Evolutionary conservation across 2,888 invertebrate species (phyloP).

Genomic region (Drosophila monieri): DNA sequence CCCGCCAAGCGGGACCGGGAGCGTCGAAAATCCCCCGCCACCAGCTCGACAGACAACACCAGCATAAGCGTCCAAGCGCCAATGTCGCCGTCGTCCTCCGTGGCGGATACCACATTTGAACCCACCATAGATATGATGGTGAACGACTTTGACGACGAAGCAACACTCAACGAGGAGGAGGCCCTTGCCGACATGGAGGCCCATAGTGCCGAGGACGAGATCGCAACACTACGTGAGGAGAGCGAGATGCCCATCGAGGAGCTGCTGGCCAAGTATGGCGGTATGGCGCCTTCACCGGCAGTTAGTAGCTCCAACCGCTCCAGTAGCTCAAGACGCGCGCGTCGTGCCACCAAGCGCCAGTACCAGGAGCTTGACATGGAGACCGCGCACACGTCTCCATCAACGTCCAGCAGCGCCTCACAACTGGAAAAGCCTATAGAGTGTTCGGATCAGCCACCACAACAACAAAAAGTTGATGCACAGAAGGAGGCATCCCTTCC

Average conservation of each 20-base stretch:
- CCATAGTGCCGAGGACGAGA: slow-evolving; percentile 93
- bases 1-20: slow-evolving; percentile 62
- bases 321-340: slow-evolving; percentile 38
- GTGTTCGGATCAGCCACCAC: neutral
- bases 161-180: slow-evolving; percentile 98
- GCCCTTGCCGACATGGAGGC: slow-evolving; percentile 94
- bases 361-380: slow-evolving; percentile 39
- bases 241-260: slow-evolving; percentile 98
- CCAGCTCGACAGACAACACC: slow-evolving; percentile 40
- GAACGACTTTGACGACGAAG: slow-evolving; percentile 98
- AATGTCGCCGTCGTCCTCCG: slow-evolving; percentile 79
- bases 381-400: slow-evolving; percentile 1
- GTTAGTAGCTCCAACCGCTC: slow-evolving; percentile 42
- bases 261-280: slow-evolving; percentile 94
- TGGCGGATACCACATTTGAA: slow-evolving; percentile 89
- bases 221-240: slow-evolving; percentile 94
- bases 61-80: slow-evolving; percentile 43
- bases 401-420: slow-evolving; percentile 4
- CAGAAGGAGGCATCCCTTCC: neutral
- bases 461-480: slow-evolving; percentile 1
- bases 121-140: slow-evolving; percentile 98
- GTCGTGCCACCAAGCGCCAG: slow-evolving; percentile 52
- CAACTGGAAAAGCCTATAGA: slow-evolving; percentile 4
- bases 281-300: slow-evolving; percentile 73
- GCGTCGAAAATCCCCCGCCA: slow-evolving; percentile 66